Conservation (phyloP, 2,113 vertebrate genomes). For the Cynocephalus volans region DNA sequence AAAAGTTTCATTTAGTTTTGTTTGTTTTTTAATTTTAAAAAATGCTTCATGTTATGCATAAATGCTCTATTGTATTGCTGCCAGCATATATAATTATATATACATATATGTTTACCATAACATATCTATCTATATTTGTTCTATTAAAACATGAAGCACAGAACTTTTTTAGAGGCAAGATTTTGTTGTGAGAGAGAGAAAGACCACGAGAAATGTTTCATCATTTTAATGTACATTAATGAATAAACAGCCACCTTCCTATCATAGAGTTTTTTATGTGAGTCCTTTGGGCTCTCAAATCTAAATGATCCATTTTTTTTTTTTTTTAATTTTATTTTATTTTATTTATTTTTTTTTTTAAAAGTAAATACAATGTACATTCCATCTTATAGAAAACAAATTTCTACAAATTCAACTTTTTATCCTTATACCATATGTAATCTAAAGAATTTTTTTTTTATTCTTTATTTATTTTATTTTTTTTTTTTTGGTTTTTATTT, state of each 20-base stretch:
- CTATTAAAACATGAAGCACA: neutral
- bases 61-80: neutral
- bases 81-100: neutral
- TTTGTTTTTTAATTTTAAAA: neutral
- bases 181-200: neutral
- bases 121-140: neutral
- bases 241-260: neutral
- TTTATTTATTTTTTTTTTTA: too few relatives aligned
- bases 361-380: too few relatives aligned
- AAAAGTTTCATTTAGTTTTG: conserved; percentile 32
- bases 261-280: neutral
- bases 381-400: too few relatives aligned
- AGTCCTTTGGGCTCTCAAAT: neutral
- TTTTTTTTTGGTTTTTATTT: too few relatives aligned
- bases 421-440: too few relatives aligned
- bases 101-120: neutral
- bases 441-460: too few relatives aligned
- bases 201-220: neutral
- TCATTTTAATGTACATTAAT: neutral
- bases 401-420: too few relatives aligned
- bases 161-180: neutral
- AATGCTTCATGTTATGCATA: neutral
- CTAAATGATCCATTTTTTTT: too few relatives aligned
- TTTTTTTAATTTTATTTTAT: too few relatives aligned
- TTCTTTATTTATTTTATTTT: too few relatives aligned